Evolutionary conservation across 2,113 vertebrate species (phyloP).

Genomic region (Mixornis gularis): DNA sequence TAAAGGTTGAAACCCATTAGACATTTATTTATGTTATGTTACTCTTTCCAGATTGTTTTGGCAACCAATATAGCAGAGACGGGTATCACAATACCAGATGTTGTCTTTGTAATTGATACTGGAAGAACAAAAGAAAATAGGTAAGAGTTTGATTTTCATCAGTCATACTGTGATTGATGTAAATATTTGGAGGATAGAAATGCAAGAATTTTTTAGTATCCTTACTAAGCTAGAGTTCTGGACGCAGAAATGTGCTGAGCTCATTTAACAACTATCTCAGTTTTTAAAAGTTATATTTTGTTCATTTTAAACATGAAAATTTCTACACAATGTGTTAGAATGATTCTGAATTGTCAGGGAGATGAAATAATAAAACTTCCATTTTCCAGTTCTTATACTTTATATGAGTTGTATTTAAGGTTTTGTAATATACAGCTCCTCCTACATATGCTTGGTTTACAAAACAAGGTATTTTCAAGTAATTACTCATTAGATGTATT

Average conservation of each 20-base stretch:
- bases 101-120: slow-evolving; percentile 94
- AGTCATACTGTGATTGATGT: not conserved
- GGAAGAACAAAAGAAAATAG: slow-evolving; percentile 98
- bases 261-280: not conserved
- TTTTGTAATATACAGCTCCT: not conserved
- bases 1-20: not conserved
- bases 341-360: not conserved
- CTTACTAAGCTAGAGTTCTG: not conserved
- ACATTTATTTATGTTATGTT: not conserved
- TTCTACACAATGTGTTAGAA: not conserved
- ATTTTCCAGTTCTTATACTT: not conserved
- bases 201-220: not conserved
- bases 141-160: slow-evolving; percentile 66
- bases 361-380: not conserved
- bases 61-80: slow-evolving; percentile 98
- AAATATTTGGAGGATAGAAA: not conserved
- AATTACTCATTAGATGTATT: not conserved
- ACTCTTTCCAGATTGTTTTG: slow-evolving; percentile 86
- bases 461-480: not conserved
- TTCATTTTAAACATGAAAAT: not conserved
- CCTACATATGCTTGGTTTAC: not conserved
- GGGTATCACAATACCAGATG: slow-evolving; percentile 95
- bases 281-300: not conserved
- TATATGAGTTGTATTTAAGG: not conserved
- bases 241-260: not conserved